Percentiles rank a stretch among this genome's conserved stretches.
Evolutionary conservation across 1,140 invertebrate genomes (phyloP).

Genomic region (Delia radicum): DNA sequence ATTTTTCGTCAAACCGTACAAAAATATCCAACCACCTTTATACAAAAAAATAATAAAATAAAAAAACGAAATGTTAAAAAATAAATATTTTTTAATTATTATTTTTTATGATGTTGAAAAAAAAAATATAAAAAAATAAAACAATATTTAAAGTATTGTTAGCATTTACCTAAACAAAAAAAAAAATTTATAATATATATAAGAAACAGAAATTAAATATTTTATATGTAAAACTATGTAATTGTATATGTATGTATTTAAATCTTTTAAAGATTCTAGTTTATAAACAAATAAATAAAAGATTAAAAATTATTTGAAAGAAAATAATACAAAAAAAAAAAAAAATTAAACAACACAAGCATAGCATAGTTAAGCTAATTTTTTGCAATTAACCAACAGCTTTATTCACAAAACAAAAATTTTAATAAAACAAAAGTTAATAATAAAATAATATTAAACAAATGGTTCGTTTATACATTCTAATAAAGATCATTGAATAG

Average conservation of each 20-base stretch:
- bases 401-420: neutral
- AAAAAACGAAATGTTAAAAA: neutral
- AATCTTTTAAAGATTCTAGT: neutral
- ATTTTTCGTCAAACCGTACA: constrained; percentile 16
- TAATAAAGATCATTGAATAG: neutral
- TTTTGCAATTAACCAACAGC: constrained; percentile 1
- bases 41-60: constrained; percentile 13
- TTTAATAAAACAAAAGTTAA: neutral
- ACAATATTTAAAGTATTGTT: constrained; percentile 19
- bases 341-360: neutral
- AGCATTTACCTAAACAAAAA: constrained; percentile 16
- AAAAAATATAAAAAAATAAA: constrained; percentile 1
- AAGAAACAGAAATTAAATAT: constrained; percentile 5
- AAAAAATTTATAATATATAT: neutral
- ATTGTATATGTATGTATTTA: constrained; percentile 15
- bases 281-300: neutral
- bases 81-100: constrained; percentile 10
- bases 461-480: neutral
- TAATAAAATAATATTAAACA: neutral
- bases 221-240: constrained; percentile 12
- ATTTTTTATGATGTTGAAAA: constrained; percentile 14
- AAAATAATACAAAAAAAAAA: neutral
- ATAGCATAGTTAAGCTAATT: neutral
- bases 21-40: constrained; percentile 15
- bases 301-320: neutral